phyloP scores from a whole-genome alignment of 2,113 vertebrate species.

The Puffinus mauretanicus region DNA sequence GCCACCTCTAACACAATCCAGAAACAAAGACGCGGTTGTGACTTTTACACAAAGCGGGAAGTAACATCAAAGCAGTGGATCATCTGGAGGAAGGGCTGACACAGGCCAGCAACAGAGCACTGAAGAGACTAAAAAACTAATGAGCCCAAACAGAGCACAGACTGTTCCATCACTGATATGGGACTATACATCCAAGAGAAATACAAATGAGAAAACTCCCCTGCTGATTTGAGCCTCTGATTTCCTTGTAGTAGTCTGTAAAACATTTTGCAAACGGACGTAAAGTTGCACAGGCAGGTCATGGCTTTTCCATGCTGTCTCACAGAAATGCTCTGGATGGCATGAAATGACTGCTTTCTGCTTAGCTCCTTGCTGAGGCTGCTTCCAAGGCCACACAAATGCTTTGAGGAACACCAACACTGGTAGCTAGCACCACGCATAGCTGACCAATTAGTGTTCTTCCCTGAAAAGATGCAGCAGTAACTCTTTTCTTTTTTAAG shows the following conservation, averaged over 20 bases:
- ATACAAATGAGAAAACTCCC: background rate
- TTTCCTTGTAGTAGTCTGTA: background rate
- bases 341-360: background rate
- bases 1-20: background rate
- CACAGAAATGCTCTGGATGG: background rate
- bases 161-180: background rate
- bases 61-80: slow-evolving; percentile 19
- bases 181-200: background rate
- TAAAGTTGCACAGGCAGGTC: background rate
- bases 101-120: background rate
- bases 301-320: background rate
- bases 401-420: background rate
- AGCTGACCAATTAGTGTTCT: background rate
- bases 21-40: background rate
- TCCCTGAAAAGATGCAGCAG: background rate
- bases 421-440: background rate
- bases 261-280: background rate
- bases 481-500: background rate
- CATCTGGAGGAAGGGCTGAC: background rate
- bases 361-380: background rate
- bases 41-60: background rate
- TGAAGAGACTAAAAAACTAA: background rate
- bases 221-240: background rate
- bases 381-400: background rate
- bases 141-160: background rate